These are phyloP conservation scores for Sarcophaga bullata DNA, from an alignment of 1,140 invertebrate genomes.

Conservation along the genomic window DNA sequence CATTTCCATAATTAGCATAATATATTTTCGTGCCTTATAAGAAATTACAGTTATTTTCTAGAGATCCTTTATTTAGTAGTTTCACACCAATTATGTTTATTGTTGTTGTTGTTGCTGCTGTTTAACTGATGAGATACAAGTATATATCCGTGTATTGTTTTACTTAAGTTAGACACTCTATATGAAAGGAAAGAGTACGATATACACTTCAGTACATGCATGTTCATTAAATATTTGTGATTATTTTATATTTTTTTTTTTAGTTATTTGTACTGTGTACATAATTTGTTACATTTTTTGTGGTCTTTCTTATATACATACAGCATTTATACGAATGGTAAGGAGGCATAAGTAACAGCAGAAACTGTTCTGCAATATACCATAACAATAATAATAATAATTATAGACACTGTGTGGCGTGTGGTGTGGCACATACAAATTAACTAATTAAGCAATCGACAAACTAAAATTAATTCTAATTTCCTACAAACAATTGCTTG, in stretches of 20 bases:
- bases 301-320: no score
- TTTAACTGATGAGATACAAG: background rate
- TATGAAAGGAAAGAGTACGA: no score
- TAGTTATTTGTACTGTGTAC: no score
- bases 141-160: no score
- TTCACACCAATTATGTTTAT: constrained; percentile 11
- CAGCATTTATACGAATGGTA: no score
- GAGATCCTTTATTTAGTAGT: constrained; percentile 9
- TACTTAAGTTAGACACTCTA: no score
- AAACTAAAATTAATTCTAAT: constrained; percentile 36
- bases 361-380: background rate
- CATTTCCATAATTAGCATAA: background rate
- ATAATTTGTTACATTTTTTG: no score
- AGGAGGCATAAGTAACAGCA: no score
- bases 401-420: constrained; percentile 4
- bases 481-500: constrained; percentile 13
- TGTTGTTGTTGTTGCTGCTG: background rate
- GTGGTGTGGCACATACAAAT: constrained; percentile 27
- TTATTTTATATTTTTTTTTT: no score
- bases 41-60: background rate
- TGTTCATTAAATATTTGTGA: no score
- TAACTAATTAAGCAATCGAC: constrained; percentile 37
- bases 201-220: no score
- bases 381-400: background rate
- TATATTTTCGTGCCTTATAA: background rate